These are phyloP conservation scores for Spinibarbus caldwelli DNA, from an alignment of 2,797 vertebrate genomes.

Conservation along the genomic window DNA sequence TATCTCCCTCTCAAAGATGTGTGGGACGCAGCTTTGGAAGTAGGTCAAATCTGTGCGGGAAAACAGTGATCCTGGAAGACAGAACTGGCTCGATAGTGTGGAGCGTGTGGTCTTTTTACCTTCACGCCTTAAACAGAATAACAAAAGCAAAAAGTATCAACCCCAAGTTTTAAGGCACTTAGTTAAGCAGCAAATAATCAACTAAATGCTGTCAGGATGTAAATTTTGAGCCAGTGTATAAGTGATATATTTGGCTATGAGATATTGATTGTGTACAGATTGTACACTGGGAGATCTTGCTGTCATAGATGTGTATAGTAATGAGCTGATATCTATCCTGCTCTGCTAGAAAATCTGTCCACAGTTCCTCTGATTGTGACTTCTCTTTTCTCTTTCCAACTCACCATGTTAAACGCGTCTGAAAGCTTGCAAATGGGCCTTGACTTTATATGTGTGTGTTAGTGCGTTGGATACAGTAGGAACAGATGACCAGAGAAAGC, in stretches of 20 bases:
- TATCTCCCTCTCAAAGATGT: slow-evolving; percentile 48
- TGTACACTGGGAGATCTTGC: slow-evolving; percentile 16
- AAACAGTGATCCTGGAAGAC: slow-evolving; percentile 54
- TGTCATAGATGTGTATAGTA: slow-evolving; percentile 32
- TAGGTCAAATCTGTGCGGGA: slow-evolving; percentile 63
- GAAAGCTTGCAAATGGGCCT: slow-evolving; percentile 40
- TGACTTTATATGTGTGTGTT: slow-evolving; percentile 31
- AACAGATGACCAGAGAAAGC: slow-evolving; percentile 63
- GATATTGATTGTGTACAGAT: slow-evolving; percentile 15
- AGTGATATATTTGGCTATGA: neutral
- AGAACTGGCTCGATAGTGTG: slow-evolving; percentile 33
- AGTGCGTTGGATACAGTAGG: slow-evolving; percentile 54
- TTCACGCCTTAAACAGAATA: slow-evolving; percentile 11
- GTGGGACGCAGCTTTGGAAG: slow-evolving; percentile 61
- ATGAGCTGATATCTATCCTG: slow-evolving; percentile 39
- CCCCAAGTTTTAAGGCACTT: too few relatives aligned
- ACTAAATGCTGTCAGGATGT: neutral
- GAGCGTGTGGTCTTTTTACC: slow-evolving; percentile 39
- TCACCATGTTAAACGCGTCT: slow-evolving; percentile 46
- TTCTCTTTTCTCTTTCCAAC: slow-evolving; percentile 35
- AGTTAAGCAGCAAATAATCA: too few relatives aligned
- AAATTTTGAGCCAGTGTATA: neutral
- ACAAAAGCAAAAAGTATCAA: neutral
- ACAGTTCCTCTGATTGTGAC: slow-evolving; percentile 15
- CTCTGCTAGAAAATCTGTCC: slow-evolving; percentile 37